Conservation (phyloP, 2,888 invertebrate genomes). For the Andrena fulva region DNA sequence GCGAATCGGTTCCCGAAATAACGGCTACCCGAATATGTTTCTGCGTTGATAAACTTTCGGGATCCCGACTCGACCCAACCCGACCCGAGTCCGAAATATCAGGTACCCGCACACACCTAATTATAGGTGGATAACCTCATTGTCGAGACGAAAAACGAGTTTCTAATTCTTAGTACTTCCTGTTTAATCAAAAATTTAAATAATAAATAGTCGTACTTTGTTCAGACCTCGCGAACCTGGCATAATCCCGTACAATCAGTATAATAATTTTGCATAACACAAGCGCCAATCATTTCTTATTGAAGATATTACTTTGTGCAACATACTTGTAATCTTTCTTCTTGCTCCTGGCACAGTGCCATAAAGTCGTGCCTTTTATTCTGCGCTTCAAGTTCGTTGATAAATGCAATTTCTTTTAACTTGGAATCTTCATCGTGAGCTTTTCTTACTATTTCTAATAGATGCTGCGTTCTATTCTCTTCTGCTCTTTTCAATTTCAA, state of each 20-base stretch:
- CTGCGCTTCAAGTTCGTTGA: constrained; percentile 97
- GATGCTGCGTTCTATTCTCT: constrained; percentile 94
- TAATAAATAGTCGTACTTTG: too few species aligned
- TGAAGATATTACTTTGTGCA: constrained; percentile 3
- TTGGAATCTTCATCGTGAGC: constrained; percentile 99
- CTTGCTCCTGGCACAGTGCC: constrained; percentile 92
- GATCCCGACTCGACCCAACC: too few species aligned
- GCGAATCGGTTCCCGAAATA: too few species aligned
- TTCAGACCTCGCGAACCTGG: too few species aligned
- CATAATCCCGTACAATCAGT: not conserved
- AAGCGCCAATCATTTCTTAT: not conserved
- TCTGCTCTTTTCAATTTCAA: constrained; percentile 93
- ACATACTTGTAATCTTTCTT: constrained; percentile 87
- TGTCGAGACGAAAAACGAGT: too few species aligned
- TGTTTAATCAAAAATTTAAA: too few species aligned
- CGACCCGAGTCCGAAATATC: too few species aligned
- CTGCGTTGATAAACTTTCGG: too few species aligned
- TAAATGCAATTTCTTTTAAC: constrained; percentile 98
- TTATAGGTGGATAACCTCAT: too few species aligned
- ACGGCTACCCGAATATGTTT: too few species aligned
- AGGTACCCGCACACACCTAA: too few species aligned
- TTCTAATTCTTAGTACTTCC: too few species aligned
- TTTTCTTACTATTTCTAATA: constrained; percentile 93
- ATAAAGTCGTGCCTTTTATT: constrained; percentile 96
- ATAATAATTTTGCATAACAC: not conserved